Evolutionary conservation across 2,797 vertebrate genomes (phyloP).

Genomic region (Bucorvus abyssinicus): DNA sequence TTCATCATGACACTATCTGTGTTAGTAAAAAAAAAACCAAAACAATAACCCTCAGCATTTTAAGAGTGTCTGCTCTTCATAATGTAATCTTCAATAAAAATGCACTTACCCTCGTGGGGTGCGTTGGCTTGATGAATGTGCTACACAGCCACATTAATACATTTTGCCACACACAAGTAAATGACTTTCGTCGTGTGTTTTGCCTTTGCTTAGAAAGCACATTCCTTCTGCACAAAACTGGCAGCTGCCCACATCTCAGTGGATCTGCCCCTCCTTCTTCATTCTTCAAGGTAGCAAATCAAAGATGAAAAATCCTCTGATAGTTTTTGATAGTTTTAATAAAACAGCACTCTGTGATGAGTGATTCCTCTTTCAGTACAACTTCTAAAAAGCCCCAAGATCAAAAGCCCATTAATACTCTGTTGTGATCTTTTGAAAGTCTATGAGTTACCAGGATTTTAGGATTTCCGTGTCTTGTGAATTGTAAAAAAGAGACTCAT

Average conservation of each 20-base stretch:
- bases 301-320: neutral
- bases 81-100: neutral
- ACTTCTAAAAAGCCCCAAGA: neutral
- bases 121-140: neutral
- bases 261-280: neutral
- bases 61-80: neutral
- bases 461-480: neutral
- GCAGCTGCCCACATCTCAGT: conserved; percentile 8
- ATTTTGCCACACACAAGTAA: neutral
- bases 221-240: conserved; percentile 14
- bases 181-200: neutral
- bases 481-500: neutral
- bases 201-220: neutral
- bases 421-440: neutral
- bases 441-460: neutral
- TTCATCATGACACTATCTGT: neutral
- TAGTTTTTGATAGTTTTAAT: neutral
- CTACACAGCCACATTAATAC: neutral
- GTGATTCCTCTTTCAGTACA: neutral
- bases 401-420: neutral
- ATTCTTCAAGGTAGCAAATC: neutral
- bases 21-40: neutral
- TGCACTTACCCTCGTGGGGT: neutral
- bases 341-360: neutral
- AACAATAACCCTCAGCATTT: neutral